Base-by-base conservation (phyloP, 2,113 vertebrate species). In the Bubalus kerabau region DNA sequence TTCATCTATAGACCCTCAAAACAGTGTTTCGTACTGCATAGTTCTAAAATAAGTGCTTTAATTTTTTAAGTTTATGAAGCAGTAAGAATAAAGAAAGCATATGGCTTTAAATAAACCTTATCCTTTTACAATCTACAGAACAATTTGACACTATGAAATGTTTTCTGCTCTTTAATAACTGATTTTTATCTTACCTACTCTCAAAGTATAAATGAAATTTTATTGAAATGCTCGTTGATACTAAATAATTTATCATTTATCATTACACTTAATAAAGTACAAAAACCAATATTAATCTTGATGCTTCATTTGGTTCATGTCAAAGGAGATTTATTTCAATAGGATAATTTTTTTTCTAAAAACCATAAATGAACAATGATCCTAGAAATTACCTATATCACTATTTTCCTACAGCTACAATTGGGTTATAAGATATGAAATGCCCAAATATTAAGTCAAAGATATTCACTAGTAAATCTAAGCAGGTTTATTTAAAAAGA, bases 31-130 rank as follows among this genome's bases (percentile, higher is more conserved):
- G 48, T 94, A 83, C n/a, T 46, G 32, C 36, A 54, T 21, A 57
- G 48, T 96, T 94, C 30, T 94, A 67, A 97, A 97, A 90, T 96
- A 62, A 97, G 50, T 86, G 36, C 17, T 97, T 96, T 94, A 96
- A 91, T 96, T 97, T 98, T 96, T 96, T 95, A n/a, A 94, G 32
- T 94, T 93, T 97, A 94, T 82, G 87, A 96, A 96, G 36, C 59
- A 94, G 6, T 86, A 26, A 94, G 52, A 94, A 56, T 85, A 88
- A 94, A 82, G 48, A 95, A 26, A 94, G 14, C 81, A 96, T 96
- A 92, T 59, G 76, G 52, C 81, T 56, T 91, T 82, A 95, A 95
- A 97, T 96, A 96, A 95, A 97, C 76, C 60, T 92, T 67, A 57
- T 94, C 50, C 30, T 96, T 97, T 96, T 7, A 90, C 24, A 57